Evolutionary conservation across 92 coral and sea anemone genomes (phyloP).

Genomic region (Epizoanthus scotinus): DNA sequence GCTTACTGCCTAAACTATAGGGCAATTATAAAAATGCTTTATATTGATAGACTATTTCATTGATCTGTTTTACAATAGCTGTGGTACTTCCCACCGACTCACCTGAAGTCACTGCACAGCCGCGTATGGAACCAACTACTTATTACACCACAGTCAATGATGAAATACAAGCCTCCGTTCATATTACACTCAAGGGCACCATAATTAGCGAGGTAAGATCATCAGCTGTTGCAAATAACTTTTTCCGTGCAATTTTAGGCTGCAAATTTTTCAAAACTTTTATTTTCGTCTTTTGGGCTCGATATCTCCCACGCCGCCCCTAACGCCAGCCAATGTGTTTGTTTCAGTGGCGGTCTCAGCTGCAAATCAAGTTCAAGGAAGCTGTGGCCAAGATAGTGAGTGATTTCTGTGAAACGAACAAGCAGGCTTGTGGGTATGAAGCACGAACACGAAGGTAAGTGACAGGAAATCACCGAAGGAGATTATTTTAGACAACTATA

Average conservation of each 20-base stretch:
- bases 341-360: conserved; percentile 15
- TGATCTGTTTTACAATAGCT: conserved; percentile 1
- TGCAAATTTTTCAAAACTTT: too few species aligned
- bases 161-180: conserved; percentile 21
- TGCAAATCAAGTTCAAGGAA: background rate
- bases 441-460: conserved; percentile 13
- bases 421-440: conserved; percentile 19
- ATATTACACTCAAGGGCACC: conserved; percentile 5
- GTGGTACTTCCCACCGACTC: background rate
- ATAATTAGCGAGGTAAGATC: conserved; percentile 15
- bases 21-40: too few species aligned
- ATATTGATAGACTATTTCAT: background rate
- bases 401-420: conserved; percentile 15
- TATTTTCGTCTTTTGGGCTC: too few species aligned
- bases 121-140: background rate
- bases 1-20: too few species aligned
- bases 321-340: background rate
- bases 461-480: background rate
- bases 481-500: background rate
- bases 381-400: conserved; percentile 14
- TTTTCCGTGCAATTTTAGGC: too few species aligned
- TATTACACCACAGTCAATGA: background rate
- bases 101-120: background rate
- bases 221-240: too few species aligned
- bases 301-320: too few species aligned